Base-by-base conservation (phyloP, 37 sponge, comb jelly and placozoan genomes). In the Oopsacas minuta region DNA sequence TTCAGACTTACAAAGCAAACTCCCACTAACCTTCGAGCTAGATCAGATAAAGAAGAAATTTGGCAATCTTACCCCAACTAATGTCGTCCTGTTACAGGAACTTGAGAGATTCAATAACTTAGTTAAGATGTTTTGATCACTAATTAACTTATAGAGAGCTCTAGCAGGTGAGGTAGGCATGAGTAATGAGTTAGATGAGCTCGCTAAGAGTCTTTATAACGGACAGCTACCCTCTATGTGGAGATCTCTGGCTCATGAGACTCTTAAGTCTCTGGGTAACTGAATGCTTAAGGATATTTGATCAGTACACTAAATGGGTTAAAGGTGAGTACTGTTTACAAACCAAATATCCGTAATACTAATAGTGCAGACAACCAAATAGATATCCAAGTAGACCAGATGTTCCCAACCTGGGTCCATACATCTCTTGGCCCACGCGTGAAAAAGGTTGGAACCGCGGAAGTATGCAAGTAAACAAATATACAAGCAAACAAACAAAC, bases 131-230 rank as follows among this genome's bases (percentile, higher is more conserved):
- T 82, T 23, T 39, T 32, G 87, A 34, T 95, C 96, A 22, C 94
- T 98, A 8, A 89, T 82, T 36, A 91, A 89, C 52, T 88, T 98
- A 36, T 92, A 95, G 85, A 93, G 91, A 91, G 98, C 99, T 0
- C 88, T 98, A 30, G 93, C 94, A 25, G 99, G 99, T 37, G 99
- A 98, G 82, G 96, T 98, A 35, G 99, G 99, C 20, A 98, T 98
- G 99, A 95, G 96, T 88, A 88, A 89, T 39, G 99, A 98, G 86
- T 83, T 98, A 39, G 99, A 98, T 61, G 99, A 98, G 86, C 82
- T 98, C n/a, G 92, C 99, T 30, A 87, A 83, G 37, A 85, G 94
- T 7, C 88, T 98, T 39, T 98, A 90, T 87, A 98, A 98, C 82
- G 99, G 99, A 0, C 95, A 95, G 86, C 86, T 98, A 0, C 99